phyloP scores from a whole-genome alignment of 1,140 invertebrate genomes.

The Spodoptera litura region DNA sequence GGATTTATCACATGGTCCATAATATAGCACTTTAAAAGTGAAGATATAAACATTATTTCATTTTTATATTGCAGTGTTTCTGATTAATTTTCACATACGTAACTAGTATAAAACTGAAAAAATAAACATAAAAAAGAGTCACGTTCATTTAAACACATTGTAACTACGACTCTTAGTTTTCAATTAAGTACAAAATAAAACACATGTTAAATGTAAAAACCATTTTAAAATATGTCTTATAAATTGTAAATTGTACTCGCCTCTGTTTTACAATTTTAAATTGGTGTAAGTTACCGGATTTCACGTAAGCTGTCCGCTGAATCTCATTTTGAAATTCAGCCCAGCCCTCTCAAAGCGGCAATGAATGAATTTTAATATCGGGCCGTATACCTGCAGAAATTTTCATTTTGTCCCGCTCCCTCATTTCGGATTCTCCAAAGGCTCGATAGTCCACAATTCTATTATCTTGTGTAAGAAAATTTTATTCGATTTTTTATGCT shows the following conservation, averaged over 20 bases:
- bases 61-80: no score
- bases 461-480: constrained; percentile 14
- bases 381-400: constrained; percentile 24
- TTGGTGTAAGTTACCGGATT: constrained; percentile 13
- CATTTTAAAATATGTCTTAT: neutral
- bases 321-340: constrained; percentile 31
- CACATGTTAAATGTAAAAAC: neutral
- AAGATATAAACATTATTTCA: no score
- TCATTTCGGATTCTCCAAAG: constrained; percentile 18
- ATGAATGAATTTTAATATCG: constrained; percentile 44
- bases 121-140: no score
- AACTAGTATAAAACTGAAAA: no score
- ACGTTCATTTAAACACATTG: no score
- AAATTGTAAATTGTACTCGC: neutral
- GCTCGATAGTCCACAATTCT: constrained; percentile 4
- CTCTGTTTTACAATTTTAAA: constrained; percentile 38
- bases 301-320: constrained; percentile 13
- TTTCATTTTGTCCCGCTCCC: constrained; percentile 11
- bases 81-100: no score
- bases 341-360: constrained; percentile 19
- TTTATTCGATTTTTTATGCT: constrained; percentile 2
- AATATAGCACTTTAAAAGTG: no score
- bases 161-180: no score
- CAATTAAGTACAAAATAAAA: no score
- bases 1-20: no score